These are phyloP conservation scores for Dermatemys mawii DNA, from an alignment of 2,113 vertebrate species.

Conservation along the genomic window DNA sequence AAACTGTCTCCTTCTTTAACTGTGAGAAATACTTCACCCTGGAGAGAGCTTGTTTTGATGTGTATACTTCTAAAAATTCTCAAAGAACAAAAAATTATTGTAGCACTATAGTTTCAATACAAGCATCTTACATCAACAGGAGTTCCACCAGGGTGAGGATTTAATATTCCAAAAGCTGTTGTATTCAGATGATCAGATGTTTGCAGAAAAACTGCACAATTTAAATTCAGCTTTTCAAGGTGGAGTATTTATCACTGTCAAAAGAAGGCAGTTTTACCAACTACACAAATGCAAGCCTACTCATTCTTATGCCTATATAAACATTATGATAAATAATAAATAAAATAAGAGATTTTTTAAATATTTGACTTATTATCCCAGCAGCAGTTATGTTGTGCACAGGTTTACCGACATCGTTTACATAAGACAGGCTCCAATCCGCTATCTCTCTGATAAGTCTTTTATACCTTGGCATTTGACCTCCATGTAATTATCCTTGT, in stretches of 20 bases:
- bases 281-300: not conserved
- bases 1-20: not conserved
- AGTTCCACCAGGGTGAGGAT: not conserved
- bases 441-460: constrained; percentile 41
- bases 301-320: not conserved
- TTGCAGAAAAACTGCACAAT: not conserved
- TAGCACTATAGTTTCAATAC: not conserved
- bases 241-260: not conserved
- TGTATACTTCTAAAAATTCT: not conserved
- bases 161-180: not conserved
- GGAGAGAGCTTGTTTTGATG: not conserved
- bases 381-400: constrained; percentile 7
- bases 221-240: not conserved
- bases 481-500: constrained; percentile 60
- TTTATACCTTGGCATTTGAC: constrained; percentile 56
- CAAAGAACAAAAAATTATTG: not conserved
- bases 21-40: not conserved
- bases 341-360: not conserved
- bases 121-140: not conserved
- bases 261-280: not conserved
- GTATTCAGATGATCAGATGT: not conserved
- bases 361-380: not conserved
- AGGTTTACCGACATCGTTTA: constrained; percentile 51
- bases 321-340: not conserved
- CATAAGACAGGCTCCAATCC: constrained; percentile 53